A percentile compares a stretch with the other conserved stretches of the same genome.
phyloP scores from a whole-genome alignment of 2,113 vertebrate genomes.

The Siphamia tubifer region DNA sequence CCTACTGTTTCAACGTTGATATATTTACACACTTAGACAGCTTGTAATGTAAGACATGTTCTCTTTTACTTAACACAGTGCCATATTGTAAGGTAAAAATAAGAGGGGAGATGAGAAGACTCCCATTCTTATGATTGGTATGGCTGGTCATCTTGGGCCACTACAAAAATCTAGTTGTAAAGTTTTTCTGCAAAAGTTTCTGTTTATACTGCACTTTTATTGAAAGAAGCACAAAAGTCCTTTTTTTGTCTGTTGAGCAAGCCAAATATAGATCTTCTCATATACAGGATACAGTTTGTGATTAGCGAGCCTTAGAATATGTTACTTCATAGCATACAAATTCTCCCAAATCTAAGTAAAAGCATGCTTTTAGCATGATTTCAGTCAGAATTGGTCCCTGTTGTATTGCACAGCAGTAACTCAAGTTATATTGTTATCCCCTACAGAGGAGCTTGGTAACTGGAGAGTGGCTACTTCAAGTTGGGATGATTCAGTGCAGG shows the following conservation, averaged over 20 bases:
- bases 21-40: conserved; percentile 73
- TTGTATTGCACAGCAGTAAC: conserved; percentile 73
- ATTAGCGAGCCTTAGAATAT: conserved; percentile 43
- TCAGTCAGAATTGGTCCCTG: conserved; percentile 78
- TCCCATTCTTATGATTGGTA: conserved; percentile 8
- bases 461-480: conserved; percentile 48
- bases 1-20: conserved; percentile 63
- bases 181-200: conserved; percentile 48
- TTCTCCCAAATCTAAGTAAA: conserved; percentile 58
- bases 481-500: conserved; percentile 46
- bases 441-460: conserved; percentile 57
- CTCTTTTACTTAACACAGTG: conserved; percentile 48
- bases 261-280: conserved; percentile 55
- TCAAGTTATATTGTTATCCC: conserved; percentile 58
- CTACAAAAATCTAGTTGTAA: conserved; percentile 52
- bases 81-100: conserved; percentile 44
- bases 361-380: conserved; percentile 66
- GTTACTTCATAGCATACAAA: conserved; percentile 30
- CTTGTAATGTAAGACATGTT: conserved; percentile 61
- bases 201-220: conserved; percentile 39
- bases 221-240: conserved; percentile 46
- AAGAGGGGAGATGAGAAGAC: conserved; percentile 10
- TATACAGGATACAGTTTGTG: conserved; percentile 49
- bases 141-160: conserved; percentile 34
- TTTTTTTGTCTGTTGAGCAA: conserved; percentile 35